Conservation (phyloP, 2,113 vertebrate species). For the Microcebus tavaratra region DNA sequence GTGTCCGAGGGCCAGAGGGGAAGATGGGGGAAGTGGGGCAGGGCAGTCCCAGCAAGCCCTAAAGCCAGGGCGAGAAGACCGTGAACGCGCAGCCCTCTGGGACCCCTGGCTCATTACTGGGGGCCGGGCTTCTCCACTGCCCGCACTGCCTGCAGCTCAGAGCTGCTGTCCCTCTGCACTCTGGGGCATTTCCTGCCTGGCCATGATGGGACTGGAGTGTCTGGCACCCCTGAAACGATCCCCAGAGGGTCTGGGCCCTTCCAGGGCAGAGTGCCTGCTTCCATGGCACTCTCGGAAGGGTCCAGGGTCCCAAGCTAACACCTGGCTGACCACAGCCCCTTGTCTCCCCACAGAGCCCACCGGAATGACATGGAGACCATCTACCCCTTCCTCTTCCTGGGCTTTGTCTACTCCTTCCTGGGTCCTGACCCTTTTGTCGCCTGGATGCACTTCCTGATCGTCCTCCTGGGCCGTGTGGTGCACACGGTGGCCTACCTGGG, state of each 20-base stretch:
- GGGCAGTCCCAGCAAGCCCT: neutral
- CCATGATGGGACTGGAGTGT: neutral
- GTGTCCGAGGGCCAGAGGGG: neutral
- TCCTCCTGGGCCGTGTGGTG: constrained; percentile 88
- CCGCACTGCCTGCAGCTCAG: neutral
- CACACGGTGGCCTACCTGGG: constrained; percentile 93
- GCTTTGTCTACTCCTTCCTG: constrained; percentile 92
- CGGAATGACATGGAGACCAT: constrained; percentile 96
- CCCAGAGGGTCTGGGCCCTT: neutral
- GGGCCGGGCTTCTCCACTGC: neutral
- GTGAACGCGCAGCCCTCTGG: rapidly evolving
- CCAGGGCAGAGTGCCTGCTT: neutral
- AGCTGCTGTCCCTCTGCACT: neutral
- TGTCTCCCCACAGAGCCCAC: constrained; percentile 90
- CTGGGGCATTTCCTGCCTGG: neutral
- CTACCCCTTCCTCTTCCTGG: constrained; percentile 96
- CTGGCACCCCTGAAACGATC: neutral
- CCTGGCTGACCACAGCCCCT: neutral
- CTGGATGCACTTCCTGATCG: constrained; percentile 91
- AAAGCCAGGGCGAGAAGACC: neutral
- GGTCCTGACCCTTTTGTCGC: constrained; percentile 88
- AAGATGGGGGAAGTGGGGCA: neutral
- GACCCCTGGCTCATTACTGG: rapidly evolving
- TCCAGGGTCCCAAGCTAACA: neutral
- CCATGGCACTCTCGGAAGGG: too few relatives aligned